Evolutionary conservation across 2,888 invertebrate genomes (phyloP).

Genomic region (Agrochola circellaris): DNA sequence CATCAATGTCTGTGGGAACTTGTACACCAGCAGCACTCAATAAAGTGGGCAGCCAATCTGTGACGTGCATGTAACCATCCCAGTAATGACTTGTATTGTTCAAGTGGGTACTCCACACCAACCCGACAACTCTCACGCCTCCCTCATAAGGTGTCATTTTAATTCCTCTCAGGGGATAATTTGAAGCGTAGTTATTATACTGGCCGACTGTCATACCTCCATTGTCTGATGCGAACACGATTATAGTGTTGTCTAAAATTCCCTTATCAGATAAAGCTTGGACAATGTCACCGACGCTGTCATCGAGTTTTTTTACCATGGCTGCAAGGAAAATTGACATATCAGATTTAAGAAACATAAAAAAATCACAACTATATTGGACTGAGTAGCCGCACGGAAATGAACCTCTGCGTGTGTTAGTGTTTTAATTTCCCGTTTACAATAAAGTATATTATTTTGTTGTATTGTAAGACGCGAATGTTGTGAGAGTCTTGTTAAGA

Average conservation of each 20-base stretch:
- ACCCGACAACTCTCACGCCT: slow-evolving; percentile 93
- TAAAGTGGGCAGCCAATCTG: slow-evolving; percentile 96
- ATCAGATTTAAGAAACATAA: neutral
- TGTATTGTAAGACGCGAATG: neutral
- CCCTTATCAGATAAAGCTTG: slow-evolving; percentile 91
- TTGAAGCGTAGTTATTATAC: slow-evolving; percentile 94
- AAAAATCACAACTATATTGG: neutral
- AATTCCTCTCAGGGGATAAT: slow-evolving; percentile 94
- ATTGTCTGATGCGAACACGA: slow-evolving; percentile 97
- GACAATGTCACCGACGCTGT: slow-evolving; percentile 95
- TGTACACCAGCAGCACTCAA: slow-evolving; percentile 79
- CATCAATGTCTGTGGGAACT: slow-evolving; percentile 78
- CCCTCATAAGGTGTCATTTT: slow-evolving; percentile 96
- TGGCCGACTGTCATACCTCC: slow-evolving; percentile 94
- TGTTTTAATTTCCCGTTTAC: slow-evolving; percentile 9
- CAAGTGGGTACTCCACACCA: slow-evolving; percentile 91
- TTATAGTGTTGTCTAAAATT: slow-evolving; percentile 95
- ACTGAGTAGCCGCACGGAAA: neutral
- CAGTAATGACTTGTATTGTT: slow-evolving; percentile 83
- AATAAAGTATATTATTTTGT: neutral
- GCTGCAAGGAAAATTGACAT: slow-evolving; percentile 88
- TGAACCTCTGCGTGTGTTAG: slow-evolving; percentile 1
- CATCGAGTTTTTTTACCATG: slow-evolving; percentile 96
- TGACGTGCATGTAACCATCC: slow-evolving; percentile 93
- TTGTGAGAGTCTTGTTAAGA: neutral